Base-by-base conservation (phyloP, 2,113 vertebrate species). In the Promerops cafer region DNA sequence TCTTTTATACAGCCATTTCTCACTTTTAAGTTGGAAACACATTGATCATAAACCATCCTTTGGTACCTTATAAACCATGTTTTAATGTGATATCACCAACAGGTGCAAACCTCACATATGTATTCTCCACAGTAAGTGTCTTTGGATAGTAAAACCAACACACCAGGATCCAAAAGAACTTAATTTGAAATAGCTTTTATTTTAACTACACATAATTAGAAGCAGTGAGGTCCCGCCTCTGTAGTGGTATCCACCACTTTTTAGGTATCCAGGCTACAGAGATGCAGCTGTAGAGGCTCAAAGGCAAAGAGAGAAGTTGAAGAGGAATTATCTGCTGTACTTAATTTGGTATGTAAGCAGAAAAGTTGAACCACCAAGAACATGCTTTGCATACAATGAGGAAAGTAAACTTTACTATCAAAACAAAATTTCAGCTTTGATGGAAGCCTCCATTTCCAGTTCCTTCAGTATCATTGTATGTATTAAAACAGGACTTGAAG, bases 361-460 rank as follows among this genome's bases (percentile, higher is more conserved):
- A 74, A 47, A 82, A 30, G 18, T 10, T 68, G 24, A 83, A 44
- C n/a, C 8, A 60, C 7, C 3, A 16, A 47, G 49, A 86, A n/a
- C 7, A 65, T 69, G 6, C 4, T 77, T 80, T 83, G 3, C 15
- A 45, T 47, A 49, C 8, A 66, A n/a, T 0, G 0, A 80, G 40
- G 26, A 72, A 83, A 52, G 11, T 21, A 64, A 65, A 76, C 33
- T 79, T 75, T 76, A 16, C 8, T 65, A 9, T 30, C 15, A 4
- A 87, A 94, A 60, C 1, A 11, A 30, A 13, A 65, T 60, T 86
- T 74, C 24, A 86, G 4, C 22, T 52, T 86, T 60, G 49, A 72
- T 18, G 52, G 27, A 80, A 86, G 20, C 0, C 33, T n/a, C 5
- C 0, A 2, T 63, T 35, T 86, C 30, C 2, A 2, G 33, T 83